Evolutionary conservation across 2,888 invertebrate species (phyloP).

Genomic region (Latrodectus elegans): DNA sequence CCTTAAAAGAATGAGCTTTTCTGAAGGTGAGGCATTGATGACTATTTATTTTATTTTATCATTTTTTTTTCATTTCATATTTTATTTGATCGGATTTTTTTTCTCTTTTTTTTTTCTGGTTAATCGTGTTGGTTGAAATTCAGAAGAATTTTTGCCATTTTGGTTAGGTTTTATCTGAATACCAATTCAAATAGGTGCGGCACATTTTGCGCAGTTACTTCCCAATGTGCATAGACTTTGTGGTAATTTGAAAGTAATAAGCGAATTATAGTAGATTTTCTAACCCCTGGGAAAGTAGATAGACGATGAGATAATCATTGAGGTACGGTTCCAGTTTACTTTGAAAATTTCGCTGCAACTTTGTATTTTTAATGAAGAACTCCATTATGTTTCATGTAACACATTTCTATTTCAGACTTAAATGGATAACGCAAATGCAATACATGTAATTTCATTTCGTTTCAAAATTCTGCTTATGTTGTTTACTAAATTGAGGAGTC

Average conservation of each 20-base stretch:
- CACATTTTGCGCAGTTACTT: constrained; percentile 13
- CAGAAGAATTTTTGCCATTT: constrained; percentile 33
- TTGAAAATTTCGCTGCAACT: too few species aligned
- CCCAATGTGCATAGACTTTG: constrained; percentile 18
- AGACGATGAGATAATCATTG: too few species aligned
- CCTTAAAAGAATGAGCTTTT: constrained; percentile 5
- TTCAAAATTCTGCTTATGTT: too few species aligned
- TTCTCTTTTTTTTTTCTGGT: constrained; percentile 22
- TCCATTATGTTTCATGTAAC: too few species aligned
- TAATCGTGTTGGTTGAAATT: constrained; percentile 31
- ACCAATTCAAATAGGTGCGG: constrained; percentile 37
- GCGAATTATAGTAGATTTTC: background rate
- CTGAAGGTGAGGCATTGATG: constrained; percentile 36
- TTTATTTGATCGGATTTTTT: constrained; percentile 10
- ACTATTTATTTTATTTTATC: constrained; percentile 22
- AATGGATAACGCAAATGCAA: too few species aligned
- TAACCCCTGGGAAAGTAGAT: background rate
- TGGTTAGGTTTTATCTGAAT: background rate
- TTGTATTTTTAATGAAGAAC: too few species aligned
- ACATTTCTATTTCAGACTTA: too few species aligned
- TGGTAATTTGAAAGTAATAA: background rate
- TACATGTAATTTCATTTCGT: too few species aligned
- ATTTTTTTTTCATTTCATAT: background rate
- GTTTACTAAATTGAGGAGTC: too few species aligned
- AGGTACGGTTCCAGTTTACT: too few species aligned